A percentile compares a stretch with the other conserved stretches of the same genome.
Conservation (phyloP, 2,888 invertebrate genomes). For the Griposia aprilina region DNA sequence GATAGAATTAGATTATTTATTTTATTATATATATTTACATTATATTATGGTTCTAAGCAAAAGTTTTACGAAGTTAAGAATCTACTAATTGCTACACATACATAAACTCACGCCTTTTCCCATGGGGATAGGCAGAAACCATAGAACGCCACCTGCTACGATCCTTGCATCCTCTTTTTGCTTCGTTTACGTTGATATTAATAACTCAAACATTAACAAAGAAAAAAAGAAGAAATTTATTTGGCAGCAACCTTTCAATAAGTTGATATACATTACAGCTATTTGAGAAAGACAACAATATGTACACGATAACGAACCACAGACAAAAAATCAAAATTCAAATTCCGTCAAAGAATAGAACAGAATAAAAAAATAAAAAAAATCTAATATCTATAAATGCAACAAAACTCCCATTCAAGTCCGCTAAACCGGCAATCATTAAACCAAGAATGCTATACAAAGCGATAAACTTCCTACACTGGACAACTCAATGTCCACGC, state of each 20-base stretch:
- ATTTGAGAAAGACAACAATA: neutral
- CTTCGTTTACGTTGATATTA: neutral
- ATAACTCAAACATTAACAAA: neutral
- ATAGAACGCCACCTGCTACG: too few relatives aligned
- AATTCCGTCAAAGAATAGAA: neutral
- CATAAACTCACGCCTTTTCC: too few relatives aligned
- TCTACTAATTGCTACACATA: neutral
- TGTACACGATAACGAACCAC: neutral
- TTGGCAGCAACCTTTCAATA: neutral
- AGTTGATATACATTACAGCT: neutral
- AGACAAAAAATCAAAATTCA: neutral
- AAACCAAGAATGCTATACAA: conserved; percentile 28
- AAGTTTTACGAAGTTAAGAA: neutral
- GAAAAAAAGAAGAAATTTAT: neutral
- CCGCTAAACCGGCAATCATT: neutral
- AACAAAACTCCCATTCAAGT: conserved; percentile 3
- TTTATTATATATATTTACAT: too few relatives aligned
- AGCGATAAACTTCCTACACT: conserved; percentile 55
- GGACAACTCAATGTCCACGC: conserved; percentile 34
- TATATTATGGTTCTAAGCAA: neutral
- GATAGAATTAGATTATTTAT: neutral
- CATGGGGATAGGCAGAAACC: too few relatives aligned
- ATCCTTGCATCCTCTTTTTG: neutral
- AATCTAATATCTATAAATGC: neutral
- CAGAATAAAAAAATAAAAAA: too few relatives aligned